Evolutionary conservation across 2,797 vertebrate species (phyloP).

Genomic region (Catharus ustulatus): DNA sequence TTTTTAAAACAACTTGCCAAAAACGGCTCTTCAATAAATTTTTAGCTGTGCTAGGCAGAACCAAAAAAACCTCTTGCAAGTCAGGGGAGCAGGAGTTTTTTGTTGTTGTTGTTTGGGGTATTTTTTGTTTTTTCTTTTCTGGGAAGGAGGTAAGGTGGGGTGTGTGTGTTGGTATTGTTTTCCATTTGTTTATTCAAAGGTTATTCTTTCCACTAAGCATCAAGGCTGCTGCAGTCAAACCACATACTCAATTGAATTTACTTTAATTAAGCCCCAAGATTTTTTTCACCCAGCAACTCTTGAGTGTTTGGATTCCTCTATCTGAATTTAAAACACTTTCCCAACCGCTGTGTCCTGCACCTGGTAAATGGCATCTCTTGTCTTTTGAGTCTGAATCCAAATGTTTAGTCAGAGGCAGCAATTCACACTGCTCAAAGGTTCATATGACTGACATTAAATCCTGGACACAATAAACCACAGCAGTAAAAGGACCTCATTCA

Average conservation of each 20-base stretch:
- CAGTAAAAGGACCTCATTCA: background rate
- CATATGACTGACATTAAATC: slow-evolving; percentile 16
- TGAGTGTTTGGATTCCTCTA: background rate
- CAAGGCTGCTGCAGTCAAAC: background rate
- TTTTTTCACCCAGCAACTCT: background rate
- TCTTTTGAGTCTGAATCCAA: background rate
- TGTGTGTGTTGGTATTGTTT: background rate
- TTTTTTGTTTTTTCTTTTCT: background rate
- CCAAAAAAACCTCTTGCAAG: background rate
- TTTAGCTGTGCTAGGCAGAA: background rate
- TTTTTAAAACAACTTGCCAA: background rate
- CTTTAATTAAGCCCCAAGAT: background rate
- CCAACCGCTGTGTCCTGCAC: background rate
- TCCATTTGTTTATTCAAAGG: background rate
- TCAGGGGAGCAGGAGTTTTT: fast-evolving
- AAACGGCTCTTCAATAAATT: background rate
- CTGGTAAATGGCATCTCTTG: background rate
- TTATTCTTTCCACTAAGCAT: background rate
- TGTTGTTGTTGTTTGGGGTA: background rate
- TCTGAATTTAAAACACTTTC: background rate
- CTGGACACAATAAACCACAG: background rate
- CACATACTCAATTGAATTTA: background rate
- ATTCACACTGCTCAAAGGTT: background rate
- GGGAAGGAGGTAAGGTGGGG: too few relatives aligned
- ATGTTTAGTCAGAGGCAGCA: slow-evolving; percentile 22